Base-by-base conservation (phyloP, 2,888 invertebrate genomes). In the Meteorus cinctellus region DNA sequence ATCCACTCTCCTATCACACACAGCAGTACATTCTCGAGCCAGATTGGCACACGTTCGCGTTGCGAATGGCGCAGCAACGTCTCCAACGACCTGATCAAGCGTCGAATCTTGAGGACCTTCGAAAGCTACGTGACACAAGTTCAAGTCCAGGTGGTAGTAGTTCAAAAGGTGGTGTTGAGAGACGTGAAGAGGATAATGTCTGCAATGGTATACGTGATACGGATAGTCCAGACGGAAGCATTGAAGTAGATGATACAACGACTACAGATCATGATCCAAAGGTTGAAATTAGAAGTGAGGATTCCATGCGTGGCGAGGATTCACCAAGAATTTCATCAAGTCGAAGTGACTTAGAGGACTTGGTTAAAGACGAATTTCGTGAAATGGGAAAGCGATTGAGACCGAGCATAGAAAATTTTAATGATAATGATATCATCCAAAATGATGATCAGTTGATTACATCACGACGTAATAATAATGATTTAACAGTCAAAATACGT, bases 211-310 rank as follows among this genome's bases (percentile, higher is more conserved):
- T 83, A 48, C 77, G 84, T 48, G 85, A 85, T 14, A 65, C 78
- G 4, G 84, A 88, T 29, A 89, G 89, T 81, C 89, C 88, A 0
- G 89, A 89, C n/a, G 88, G 87, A 4, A 89, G 89, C 63, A 89
- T 89, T 77, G 89, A 89, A 36, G 89, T 89, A 1, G 89, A 89
- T 76, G 89, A 89, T 71, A 84, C 55, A n/a, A 55, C 48, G n/a
- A 48, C 55, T 8, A 55, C 55, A 19, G 55, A 55, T 8, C 55
- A 55, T 8, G 86, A 86, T 75, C 84, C 82, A 29, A 83, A 82
- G 48, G 84, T 86, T 70, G 83, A 84, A n/a, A 77, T 74, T 1
- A 82, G 85, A n/a, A 88, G 89, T 80, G 88, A 89, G 34, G 89
- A 87, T 60, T 89, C 88, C 0, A 78, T 86, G 4, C 82, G 77